These are phyloP conservation scores for Drosophila takahashii DNA, from an alignment of 1,140 invertebrate genomes.

Conservation along the genomic window DNA sequence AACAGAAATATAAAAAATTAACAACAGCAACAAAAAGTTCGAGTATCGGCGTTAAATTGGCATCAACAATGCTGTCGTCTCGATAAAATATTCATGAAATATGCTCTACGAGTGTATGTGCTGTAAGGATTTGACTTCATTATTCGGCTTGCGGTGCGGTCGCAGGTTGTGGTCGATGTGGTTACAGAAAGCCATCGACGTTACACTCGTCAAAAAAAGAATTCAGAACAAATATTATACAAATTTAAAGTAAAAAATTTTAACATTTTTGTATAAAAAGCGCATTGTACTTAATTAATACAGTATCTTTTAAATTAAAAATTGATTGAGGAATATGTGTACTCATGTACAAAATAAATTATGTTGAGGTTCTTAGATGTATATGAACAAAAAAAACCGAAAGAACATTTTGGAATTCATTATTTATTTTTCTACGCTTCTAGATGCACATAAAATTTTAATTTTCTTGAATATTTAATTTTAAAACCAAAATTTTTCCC, in stretches of 20 bases:
- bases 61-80: slow-evolving; percentile 15
- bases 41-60: slow-evolving; percentile 26
- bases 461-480: neutral
- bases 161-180: slow-evolving; percentile 37
- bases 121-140: slow-evolving; percentile 56
- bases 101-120: slow-evolving; percentile 22
- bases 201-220: slow-evolving; percentile 9
- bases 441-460: too few species aligned
- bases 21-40: slow-evolving; percentile 18
- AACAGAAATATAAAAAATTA: slow-evolving; percentile 35
- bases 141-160: slow-evolving; percentile 46
- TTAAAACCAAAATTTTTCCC: neutral
- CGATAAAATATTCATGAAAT: slow-evolving; percentile 55
- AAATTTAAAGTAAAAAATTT: too few species aligned
- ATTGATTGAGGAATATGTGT: too few species aligned
- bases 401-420: neutral
- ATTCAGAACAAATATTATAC: neutral
- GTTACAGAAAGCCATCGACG: slow-evolving; percentile 16
- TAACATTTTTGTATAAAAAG: too few species aligned
- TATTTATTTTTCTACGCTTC: too few species aligned
- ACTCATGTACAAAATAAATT: too few species aligned
- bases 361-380: too few species aligned
- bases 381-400: too few species aligned
- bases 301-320: too few species aligned
- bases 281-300: too few species aligned